Conservation (phyloP, 1,140 invertebrate genomes). For the Oreohelix idahoensis region DNA sequence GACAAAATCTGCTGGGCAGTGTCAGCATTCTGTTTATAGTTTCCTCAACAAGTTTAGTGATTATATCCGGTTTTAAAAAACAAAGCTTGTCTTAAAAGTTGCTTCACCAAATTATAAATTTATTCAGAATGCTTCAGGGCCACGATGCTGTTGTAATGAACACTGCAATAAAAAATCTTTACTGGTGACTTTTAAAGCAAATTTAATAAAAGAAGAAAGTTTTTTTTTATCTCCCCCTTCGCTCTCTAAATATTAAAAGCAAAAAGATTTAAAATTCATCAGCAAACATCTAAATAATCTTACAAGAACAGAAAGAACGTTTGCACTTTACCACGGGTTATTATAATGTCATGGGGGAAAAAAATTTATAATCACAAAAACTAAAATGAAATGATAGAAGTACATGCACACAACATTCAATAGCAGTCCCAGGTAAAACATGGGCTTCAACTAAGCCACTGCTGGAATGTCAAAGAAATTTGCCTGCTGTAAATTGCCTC, state of each 20-base stretch:
- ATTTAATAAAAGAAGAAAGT: too few species aligned
- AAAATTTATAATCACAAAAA: not conserved
- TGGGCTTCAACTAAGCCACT: not conserved
- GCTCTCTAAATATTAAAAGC: not conserved
- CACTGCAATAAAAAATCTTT: too few species aligned
- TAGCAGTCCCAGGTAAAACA: not conserved
- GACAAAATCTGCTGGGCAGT: too few species aligned
- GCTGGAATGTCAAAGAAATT: slow-evolving; percentile 36
- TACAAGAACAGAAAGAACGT: not conserved
- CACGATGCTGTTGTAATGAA: too few species aligned
- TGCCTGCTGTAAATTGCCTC: not conserved
- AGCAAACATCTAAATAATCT: not conserved
- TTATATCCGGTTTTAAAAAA: too few species aligned
- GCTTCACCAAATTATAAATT: too few species aligned
- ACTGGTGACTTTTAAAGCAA: too few species aligned
- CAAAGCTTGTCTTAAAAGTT: too few species aligned
- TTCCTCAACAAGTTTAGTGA: too few species aligned
- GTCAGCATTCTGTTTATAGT: too few species aligned
- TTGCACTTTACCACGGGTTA: not conserved
- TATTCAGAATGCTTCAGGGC: too few species aligned
- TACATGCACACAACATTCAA: slow-evolving; percentile 12
- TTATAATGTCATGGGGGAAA: not conserved
- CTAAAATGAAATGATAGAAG: not conserved
- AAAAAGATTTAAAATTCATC: not conserved
- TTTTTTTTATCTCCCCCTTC: not conserved